Percentiles rank a stretch among this genome's conserved stretches.
Evolutionary conservation across 2,113 vertebrate species (phyloP).

Genomic region (Pedionomus torquatus): DNA sequence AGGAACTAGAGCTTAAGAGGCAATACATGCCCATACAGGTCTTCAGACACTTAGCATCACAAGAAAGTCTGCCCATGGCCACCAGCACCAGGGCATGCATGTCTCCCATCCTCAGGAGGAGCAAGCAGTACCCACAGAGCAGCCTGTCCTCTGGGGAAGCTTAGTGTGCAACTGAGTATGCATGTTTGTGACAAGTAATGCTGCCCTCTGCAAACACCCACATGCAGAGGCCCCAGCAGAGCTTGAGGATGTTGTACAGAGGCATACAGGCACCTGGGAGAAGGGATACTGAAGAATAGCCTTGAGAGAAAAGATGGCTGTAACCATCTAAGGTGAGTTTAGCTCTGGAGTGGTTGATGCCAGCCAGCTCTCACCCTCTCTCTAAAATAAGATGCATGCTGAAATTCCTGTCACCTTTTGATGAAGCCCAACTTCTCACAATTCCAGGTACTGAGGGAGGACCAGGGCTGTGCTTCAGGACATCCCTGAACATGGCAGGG

Average conservation of each 20-base stretch:
- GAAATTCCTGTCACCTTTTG: neutral
- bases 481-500: neutral
- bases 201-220: neutral
- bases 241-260: neutral
- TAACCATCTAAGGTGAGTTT: neutral
- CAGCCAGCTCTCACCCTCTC: neutral
- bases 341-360: neutral
- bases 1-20: neutral
- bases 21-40: neutral
- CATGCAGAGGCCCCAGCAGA: neutral
- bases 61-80: neutral
- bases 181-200: accelerated
- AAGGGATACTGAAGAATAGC: neutral
- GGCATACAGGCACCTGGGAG: neutral
- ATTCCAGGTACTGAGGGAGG: neutral
- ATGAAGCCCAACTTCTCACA: neutral
- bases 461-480: neutral
- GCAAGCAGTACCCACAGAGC: neutral
- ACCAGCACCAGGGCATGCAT: no score
- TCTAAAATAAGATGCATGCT: neutral
- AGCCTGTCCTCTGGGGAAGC: neutral
- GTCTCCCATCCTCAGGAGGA: neutral
- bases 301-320: neutral
- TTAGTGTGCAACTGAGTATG: neutral
- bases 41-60: neutral